Evolutionary conservation across 2,113 vertebrate genomes (phyloP), one percentile per base, ranked within the genome.

Genomic region (Aptenodytes forsteri): DNA sequence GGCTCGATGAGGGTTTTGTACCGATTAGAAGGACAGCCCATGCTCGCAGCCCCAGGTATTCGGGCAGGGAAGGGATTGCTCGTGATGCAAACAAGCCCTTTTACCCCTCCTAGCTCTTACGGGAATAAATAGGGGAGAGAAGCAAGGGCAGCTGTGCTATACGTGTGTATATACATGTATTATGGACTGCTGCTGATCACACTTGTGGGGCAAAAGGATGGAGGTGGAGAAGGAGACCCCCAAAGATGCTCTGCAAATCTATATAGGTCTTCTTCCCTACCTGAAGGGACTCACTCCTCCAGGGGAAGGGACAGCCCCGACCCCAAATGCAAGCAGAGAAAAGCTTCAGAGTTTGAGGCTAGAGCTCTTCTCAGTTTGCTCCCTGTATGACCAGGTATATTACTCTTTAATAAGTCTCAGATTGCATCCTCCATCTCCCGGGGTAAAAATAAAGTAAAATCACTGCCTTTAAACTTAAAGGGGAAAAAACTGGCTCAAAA

Each of bases 151-250:
- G 78, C n/a, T 34, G 40, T 34, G 46, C 50, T 70, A 0, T 17
- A 4, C 0, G 1, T 26, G 9, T 32, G 8, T 69, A 52, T 9
- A 11, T 10, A 38, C 1, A 2, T 25, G 17, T 44, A 26, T 44
- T 54, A 50, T 1, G 15, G 90, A 10, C 50, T 55, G 56, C 61
- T 61, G 55, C 70, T 44, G 27, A 29, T 29, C 32, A 62, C 22
- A 78, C 23, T 32, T 44, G 29, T 10, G 19, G 25, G 44, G 16
- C 16, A n/a, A 72, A 87, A 32, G 54, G 49, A 47, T 22, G 54
- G 29, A 59, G 54, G 47, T 27, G 40, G n/a, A 54, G 36, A 59
- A 59, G 29, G 19, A 44, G 58, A n/a, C 17, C 26, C 16, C 40
- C 46, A 78, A 55, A 80, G 58, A 40, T 15, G 49, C 16, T 70